These are phyloP conservation scores for Chrysolina haemoptera DNA, from an alignment of 2,888 invertebrate genomes.

Conservation along the genomic window DNA sequence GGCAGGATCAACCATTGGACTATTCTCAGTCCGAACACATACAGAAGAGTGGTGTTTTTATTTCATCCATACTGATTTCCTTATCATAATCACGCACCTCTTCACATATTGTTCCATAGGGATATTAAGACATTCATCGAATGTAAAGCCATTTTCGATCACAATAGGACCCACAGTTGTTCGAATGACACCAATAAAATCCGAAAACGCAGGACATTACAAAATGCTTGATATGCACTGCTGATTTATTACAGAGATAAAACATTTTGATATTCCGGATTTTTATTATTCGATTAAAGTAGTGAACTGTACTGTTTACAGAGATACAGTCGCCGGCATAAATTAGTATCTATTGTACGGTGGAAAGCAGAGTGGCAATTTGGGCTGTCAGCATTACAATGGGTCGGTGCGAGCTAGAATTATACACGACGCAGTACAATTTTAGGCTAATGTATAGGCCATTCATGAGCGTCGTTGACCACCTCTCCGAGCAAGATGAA, in stretches of 20 bases:
- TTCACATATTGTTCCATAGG: background rate
- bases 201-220: constrained; percentile 26
- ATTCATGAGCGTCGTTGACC: constrained; percentile 27
- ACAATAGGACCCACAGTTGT: constrained; percentile 25
- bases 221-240: constrained; percentile 39
- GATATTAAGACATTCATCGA: background rate
- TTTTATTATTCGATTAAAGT: constrained; percentile 55
- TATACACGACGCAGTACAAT: constrained; percentile 67
- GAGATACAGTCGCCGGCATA: constrained; percentile 63
- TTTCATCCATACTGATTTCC: too few relatives aligned
- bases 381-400: constrained; percentile 66
- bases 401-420: constrained; percentile 62
- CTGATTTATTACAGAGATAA: constrained; percentile 53
- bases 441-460: constrained; percentile 65
- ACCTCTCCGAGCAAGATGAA: constrained; percentile 5
- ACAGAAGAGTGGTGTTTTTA: too few relatives aligned
- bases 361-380: constrained; percentile 65
- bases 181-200: constrained; percentile 27
- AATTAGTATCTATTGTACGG: constrained; percentile 67
- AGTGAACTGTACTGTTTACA: constrained; percentile 56
- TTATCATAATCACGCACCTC: too few relatives aligned
- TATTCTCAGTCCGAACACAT: too few relatives aligned
- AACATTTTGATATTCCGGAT: constrained; percentile 57
- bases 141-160: background rate
- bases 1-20: too few relatives aligned